Evolutionary conservation across 2,797 vertebrate genomes (phyloP).

Genomic region (Artibeus lituratus): DNA sequence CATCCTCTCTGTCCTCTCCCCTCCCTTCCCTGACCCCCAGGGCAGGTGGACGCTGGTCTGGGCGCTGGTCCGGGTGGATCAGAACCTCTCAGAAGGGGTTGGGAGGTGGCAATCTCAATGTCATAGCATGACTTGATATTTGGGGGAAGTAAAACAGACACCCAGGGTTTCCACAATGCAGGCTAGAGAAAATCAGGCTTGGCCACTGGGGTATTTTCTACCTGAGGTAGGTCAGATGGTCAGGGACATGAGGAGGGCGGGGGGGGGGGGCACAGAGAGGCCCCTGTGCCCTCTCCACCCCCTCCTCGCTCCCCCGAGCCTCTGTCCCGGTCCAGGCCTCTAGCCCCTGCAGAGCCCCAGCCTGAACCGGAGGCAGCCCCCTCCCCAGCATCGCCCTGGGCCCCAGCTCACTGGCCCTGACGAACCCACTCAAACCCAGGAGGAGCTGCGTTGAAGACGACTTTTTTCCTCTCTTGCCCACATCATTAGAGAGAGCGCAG

Average conservation of each 20-base stretch:
- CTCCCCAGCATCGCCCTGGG: background rate
- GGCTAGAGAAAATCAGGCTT: background rate
- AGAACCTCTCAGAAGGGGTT: background rate
- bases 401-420: background rate
- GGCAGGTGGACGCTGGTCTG: background rate
- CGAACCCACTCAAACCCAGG: background rate
- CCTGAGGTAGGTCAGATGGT: background rate
- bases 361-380: background rate
- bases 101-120: background rate
- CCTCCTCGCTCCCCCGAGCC: accelerated
- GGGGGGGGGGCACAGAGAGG: background rate
- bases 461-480: background rate
- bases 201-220: background rate
- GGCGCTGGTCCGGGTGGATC: no score
- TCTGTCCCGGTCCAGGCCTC: background rate
- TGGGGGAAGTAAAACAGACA: background rate
- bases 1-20: no score
- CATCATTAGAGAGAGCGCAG: constrained; percentile 5
- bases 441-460: background rate
- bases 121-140: background rate
- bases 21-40: background rate
- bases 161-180: background rate
- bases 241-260: accelerated
- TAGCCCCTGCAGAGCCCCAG: background rate
- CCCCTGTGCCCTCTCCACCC: accelerated